Base-by-base conservation (phyloP, 2,797 vertebrate species). In the Botia kubotai region DNA sequence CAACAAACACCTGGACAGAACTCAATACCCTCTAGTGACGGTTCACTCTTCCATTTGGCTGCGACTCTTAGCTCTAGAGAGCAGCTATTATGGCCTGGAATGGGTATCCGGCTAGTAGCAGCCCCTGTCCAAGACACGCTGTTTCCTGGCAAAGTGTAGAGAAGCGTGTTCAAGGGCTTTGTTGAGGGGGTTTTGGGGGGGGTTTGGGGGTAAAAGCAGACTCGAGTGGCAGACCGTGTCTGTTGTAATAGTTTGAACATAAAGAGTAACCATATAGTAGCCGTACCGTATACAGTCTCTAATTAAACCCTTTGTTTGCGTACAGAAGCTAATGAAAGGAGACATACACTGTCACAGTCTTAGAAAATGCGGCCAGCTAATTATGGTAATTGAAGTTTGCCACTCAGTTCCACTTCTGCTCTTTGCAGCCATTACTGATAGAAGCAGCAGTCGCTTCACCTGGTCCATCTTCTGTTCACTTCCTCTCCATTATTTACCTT, bases 331-430 rank as follows among this genome's bases (percentile, higher is more conserved):
- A 94, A 95, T 92, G 91, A 93, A 91, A 93, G 89, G 91, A 93
- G 93, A 94, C 93, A 86, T 93, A 85, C 84, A 93, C 93, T 92
- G 92, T 92, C 92, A 92, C 89, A 89, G 92, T 86, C 89, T 90
- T 84, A 88, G 91, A 91, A 92, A 94, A 92, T 88, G 88, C 83
- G 87, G 84, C 89, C 88, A 89, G 88, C 88, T 94, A 93, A 95
- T 94, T 94, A 93, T 88, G 87, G 87, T 93, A 94, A 94, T 93
- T 93, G 91, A 85, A 86, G 86, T 84, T 89, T 89, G 89, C 87
- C 85, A 88, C 88, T 63, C 79, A 21, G 71, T 77, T 80, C 52
- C 76, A 65, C 75, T 83, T 74, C 80, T 75, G 57, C 39, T 6
- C 53, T 82, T 74, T 82, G 80, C 87, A 83, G 85, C 79, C 66